Base-by-base conservation (phyloP, 64 coral and sea anemone genomes). In the Exaiptasia diaphana region DNA sequence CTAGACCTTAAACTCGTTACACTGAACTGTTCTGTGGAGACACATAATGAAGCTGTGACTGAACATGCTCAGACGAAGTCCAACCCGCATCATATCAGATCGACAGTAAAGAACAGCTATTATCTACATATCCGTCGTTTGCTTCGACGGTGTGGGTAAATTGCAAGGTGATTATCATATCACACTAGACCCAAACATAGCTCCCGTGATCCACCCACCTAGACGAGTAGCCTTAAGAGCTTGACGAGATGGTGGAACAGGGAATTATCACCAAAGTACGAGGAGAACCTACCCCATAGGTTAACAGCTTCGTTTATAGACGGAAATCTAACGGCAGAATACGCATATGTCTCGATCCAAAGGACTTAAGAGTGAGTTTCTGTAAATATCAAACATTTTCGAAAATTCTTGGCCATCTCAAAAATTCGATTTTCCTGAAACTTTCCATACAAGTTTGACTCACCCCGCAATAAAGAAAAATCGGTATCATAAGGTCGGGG, bases 141-240 rank as follows among this genome's bases (percentile, higher is more conserved):
- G 81, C 28, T 83, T 83, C 14, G 35, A 83, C 46, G 68, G 82
- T 7, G 56, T 85, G 3, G 83, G 72, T 4, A 86, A 86, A 46
- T 77, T 86, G 25, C 57, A 50, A 56, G 41, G 74, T 8, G 58
- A 78, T 17, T 78, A 78, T 41, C 74, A 86, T 24, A 86, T 86
- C n/a, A 77, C 58, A 1, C 8, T 86, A 2, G 55, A 86, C 40
- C 54, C 53, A 28, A 64, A 14, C 23, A 53, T 86, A 1, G 26
- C 80, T 24, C 68, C 83, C 40, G 83, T 85, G 3, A n/a, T 85
- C 8, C 68, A 85, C 24, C 41, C 82, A 1, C 68, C 69, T 20
- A 20, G 70, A 28, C 1, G 40, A 62, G 83, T 76, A 23, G 83
- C 64, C 55, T 50, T 86, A 11, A 75, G 75, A 31, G 27, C 21